These are phyloP conservation scores for Plectropomus leopardus DNA, from an alignment of 2,113 vertebrate genomes.

Conservation along the genomic window DNA sequence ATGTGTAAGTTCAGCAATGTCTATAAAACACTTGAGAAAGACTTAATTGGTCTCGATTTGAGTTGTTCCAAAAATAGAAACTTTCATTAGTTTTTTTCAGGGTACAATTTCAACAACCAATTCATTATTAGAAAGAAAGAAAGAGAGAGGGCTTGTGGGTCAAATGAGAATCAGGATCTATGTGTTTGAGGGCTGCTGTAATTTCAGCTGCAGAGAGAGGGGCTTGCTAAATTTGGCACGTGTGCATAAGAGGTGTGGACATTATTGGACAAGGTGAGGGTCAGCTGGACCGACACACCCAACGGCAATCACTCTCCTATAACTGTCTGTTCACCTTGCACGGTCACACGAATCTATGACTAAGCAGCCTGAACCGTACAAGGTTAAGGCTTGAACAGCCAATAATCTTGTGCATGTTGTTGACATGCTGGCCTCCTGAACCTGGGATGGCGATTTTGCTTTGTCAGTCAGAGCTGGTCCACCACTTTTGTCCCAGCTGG, in stretches of 20 bases:
- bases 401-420: not conserved
- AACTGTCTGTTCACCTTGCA: constrained; percentile 53
- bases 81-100: constrained; percentile 29
- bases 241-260: constrained; percentile 23
- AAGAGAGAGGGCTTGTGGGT: not conserved
- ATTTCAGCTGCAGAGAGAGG: constrained; percentile 38
- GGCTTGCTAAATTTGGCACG: constrained; percentile 63
- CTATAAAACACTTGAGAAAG: constrained; percentile 33
- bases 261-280: constrained; percentile 51
- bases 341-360: constrained; percentile 43
- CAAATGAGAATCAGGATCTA: constrained; percentile 27
- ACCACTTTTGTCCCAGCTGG: not conserved
- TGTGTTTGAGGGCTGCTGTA: constrained; percentile 44
- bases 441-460: not conserved
- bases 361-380: constrained; percentile 29
- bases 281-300: constrained; percentile 22
- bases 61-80: constrained; percentile 52
- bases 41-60: constrained; percentile 11
- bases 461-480: not conserved
- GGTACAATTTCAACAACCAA: constrained; percentile 27
- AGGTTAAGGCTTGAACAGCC: constrained; percentile 42
- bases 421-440: not conserved
- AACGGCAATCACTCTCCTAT: constrained; percentile 46
- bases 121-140: constrained; percentile 20
- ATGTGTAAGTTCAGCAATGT: constrained; percentile 34